Conservation (phyloP, 2,113 vertebrate genomes). For the Emberiza fucata region DNA sequence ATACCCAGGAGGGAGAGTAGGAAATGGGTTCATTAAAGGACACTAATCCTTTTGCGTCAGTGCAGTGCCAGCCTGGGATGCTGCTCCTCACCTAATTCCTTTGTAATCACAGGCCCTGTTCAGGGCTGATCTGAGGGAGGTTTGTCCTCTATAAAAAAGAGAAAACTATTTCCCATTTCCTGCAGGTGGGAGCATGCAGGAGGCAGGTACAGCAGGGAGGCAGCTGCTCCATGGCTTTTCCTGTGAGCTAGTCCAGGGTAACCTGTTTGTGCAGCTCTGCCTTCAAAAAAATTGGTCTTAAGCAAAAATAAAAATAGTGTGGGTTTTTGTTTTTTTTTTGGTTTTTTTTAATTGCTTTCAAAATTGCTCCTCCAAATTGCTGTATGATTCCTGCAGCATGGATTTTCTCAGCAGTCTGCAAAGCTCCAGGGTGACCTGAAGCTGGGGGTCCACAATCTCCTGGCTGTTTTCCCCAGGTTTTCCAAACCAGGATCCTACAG, state of each 20-base stretch:
- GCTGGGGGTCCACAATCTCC: not conserved
- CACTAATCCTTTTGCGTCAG: constrained; percentile 14
- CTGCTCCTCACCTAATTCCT: not conserved
- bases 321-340: not conserved
- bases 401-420: not conserved
- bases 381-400: not conserved
- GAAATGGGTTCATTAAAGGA: constrained; percentile 13
- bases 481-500: not conserved
- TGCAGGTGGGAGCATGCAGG: not conserved
- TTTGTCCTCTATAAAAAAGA: not conserved
- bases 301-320: not conserved
- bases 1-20: not conserved
- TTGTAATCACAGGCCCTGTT: not conserved
- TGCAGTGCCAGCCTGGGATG: not conserved
- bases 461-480: not conserved
- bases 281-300: not conserved
- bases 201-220: not conserved
- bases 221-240: not conserved
- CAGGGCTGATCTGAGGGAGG: not conserved
- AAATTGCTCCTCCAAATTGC: not conserved
- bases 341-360: not conserved
- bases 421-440: not conserved
- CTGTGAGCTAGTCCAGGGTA: not conserved
- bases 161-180: constrained; percentile 35
- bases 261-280: not conserved